Conservation (phyloP, 2,797 vertebrate species). For the Urocyon cinereoargenteus region DNA sequence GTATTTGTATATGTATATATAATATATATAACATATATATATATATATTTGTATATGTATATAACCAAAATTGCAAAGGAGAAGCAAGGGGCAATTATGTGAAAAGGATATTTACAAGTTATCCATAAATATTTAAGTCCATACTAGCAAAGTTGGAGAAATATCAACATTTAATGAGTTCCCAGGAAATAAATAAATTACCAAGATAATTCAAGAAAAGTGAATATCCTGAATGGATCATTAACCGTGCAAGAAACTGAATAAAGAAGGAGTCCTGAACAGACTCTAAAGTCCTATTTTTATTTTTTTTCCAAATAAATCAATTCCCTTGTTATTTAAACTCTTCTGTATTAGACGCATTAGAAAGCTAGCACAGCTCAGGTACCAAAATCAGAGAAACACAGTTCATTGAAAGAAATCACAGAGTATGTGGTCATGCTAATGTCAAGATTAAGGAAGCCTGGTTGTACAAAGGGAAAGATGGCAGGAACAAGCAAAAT, state of each 20-base stretch:
- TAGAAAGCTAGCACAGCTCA: not conserved
- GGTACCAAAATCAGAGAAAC: not conserved
- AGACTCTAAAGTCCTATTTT: not conserved
- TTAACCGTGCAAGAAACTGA: not conserved
- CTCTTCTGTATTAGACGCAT: not conserved
- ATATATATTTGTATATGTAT: not conserved
- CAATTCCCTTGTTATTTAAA: not conserved
- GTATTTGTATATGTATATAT: not conserved
- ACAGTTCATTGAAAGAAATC: not conserved
- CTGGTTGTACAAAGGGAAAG: not conserved
- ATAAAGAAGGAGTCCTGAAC: not conserved
- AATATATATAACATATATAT: too few species aligned
- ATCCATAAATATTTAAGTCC: not conserved
- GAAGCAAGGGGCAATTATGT: not conserved
- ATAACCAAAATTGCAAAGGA: slow-evolving; percentile 15
- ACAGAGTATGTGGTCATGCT: not conserved
- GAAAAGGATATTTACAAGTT: not conserved
- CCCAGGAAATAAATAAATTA: not conserved
- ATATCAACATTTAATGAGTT: not conserved
- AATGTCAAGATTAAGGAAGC: not conserved
- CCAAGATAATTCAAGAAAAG: not conserved
- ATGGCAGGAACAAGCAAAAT: not conserved
- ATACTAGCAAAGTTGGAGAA: not conserved
- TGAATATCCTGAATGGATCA: not conserved
- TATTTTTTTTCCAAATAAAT: not conserved